Evolutionary conservation across 2,888 invertebrate species (phyloP).

Genomic region (Caenorhabditis macrosperma): DNA sequence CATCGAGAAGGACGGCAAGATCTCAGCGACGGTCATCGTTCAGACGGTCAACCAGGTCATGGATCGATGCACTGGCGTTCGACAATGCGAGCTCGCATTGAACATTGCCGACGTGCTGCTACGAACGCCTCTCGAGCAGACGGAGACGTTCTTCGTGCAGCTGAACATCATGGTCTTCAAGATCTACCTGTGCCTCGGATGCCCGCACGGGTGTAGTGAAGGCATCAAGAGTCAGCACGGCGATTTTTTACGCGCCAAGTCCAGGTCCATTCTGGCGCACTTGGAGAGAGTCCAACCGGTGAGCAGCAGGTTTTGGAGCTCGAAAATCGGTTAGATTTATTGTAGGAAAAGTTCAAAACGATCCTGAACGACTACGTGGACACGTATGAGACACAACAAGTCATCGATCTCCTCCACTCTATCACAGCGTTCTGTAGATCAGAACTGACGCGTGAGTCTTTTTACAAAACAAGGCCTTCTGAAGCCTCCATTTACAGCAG

Average conservation of each 20-base stretch:
- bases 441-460: conserved; percentile 59
- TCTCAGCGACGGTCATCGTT: conserved; percentile 90
- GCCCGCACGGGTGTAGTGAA: conserved; percentile 94
- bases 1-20: conserved; percentile 94
- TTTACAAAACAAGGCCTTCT: no score
- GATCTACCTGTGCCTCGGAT: conserved; percentile 91
- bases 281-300: conserved; percentile 66
- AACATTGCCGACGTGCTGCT: conserved; percentile 93
- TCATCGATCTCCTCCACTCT: conserved; percentile 93
- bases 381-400: conserved; percentile 85
- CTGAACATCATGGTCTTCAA: conserved; percentile 71
- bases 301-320: no score
- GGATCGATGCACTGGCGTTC: conserved; percentile 88
- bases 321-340: no score
- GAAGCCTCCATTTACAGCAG: conserved; percentile 5
- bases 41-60: conserved; percentile 83
- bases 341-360: conserved; percentile 83
- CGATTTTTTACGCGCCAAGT: conserved; percentile 87
- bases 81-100: conserved; percentile 93
- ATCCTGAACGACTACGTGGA: conserved; percentile 87
- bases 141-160: conserved; percentile 81
- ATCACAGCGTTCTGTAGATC: conserved; percentile 91
- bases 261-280: conserved; percentile 67
- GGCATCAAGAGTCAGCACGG: conserved; percentile 89
- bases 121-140: conserved; percentile 86